Percentiles rank a stretch among this genome's conserved stretches.
These are phyloP conservation scores for Numenius phaeopus DNA, from an alignment of 2,797 vertebrate genomes.

Conservation along the genomic window DNA sequence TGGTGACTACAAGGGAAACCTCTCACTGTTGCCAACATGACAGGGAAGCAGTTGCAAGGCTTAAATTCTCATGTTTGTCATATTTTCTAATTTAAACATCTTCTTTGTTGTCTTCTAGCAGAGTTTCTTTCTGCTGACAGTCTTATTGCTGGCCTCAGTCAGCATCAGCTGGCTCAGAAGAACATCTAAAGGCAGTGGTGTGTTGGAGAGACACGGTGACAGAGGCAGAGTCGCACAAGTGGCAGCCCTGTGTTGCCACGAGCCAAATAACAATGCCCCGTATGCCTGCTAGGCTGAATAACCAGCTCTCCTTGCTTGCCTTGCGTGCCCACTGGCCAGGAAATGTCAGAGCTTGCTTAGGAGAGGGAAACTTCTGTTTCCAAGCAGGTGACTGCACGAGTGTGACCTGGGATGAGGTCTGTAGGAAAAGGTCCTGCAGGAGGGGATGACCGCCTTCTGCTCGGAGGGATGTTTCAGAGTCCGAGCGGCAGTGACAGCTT, in stretches of 20 bases:
- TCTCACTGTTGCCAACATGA: not conserved
- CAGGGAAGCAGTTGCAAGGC: not conserved
- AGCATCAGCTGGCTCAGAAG: not conserved
- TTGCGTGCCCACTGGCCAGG: not conserved
- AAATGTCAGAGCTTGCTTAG: not conserved
- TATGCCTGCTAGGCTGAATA: not conserved
- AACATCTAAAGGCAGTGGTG: rapidly evolving
- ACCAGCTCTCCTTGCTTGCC: not conserved
- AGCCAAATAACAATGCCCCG: rapidly evolving
- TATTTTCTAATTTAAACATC: not conserved
- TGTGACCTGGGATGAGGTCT: not conserved
- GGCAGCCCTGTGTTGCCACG: not conserved
- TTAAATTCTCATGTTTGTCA: not conserved
- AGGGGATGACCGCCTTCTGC: rapidly evolving
- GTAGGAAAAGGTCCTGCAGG: rapidly evolving
- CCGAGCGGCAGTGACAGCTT: not conserved
- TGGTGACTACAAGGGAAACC: not conserved
- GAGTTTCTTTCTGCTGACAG: not conserved
- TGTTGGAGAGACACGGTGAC: not conserved
- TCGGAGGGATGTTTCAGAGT: not conserved
- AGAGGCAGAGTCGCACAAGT: rapidly evolving
- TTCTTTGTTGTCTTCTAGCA: not conserved
- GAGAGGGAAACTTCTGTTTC: not conserved
- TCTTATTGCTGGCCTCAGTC: not conserved
- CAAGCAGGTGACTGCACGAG: not conserved